These are phyloP conservation scores for Gallinago jamesoni DNA, from an alignment of 2,113 vertebrate genomes.

Conservation along the genomic window DNA sequence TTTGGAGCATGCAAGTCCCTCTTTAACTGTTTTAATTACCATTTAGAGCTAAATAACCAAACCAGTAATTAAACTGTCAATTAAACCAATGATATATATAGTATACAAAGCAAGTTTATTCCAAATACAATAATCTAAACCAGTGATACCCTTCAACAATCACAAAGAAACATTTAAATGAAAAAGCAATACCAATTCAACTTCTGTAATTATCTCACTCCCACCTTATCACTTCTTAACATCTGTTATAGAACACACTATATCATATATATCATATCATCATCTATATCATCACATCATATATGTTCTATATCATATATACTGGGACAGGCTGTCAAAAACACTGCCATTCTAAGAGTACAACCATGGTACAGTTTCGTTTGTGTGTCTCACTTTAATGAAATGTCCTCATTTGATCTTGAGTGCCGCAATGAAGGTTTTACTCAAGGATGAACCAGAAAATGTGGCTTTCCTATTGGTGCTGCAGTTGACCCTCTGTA, in stretches of 20 bases:
- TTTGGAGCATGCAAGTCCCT: background rate
- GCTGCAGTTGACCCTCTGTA: background rate
- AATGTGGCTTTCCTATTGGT: background rate
- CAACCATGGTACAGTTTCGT: background rate
- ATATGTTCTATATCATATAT: background rate
- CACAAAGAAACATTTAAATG: background rate
- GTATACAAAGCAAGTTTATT: background rate
- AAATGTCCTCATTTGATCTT: background rate
- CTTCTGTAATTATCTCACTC: background rate
- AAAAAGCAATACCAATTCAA: background rate
- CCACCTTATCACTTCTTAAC: background rate
- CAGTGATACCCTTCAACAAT: background rate
- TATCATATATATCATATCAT: too few species aligned
- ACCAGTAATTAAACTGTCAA: background rate
- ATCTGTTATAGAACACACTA: background rate
- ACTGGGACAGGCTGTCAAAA: background rate
- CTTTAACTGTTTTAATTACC: slow-evolving; percentile 2
- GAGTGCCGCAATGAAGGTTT: background rate
- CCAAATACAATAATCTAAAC: background rate
- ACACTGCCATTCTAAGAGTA: background rate
- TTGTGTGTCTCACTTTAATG: background rate
- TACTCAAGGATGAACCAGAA: background rate
- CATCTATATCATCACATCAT: too few species aligned
- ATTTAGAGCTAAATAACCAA: background rate
- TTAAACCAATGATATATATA: background rate